phyloP scores from a whole-genome alignment of 2,113 vertebrate genomes.

The Cryptomyrus ogoouensis region DNA sequence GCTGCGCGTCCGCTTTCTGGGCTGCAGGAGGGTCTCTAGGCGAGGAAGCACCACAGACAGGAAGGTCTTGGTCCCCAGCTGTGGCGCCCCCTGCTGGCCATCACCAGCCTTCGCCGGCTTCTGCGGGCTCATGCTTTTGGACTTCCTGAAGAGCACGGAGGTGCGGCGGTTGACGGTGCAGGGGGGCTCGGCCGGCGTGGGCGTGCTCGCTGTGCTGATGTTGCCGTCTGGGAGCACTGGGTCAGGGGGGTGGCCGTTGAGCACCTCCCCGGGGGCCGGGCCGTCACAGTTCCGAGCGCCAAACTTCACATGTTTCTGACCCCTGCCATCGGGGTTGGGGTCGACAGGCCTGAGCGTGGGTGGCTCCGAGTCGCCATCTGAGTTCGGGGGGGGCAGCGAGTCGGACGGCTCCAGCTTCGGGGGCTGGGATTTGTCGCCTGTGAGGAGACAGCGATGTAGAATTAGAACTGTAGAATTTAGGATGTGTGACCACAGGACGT shows the following conservation, averaged over 20 bases:
- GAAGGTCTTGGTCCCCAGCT: slow-evolving; percentile 93
- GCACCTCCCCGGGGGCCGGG: slow-evolving; percentile 69
- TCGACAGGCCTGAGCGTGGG: slow-evolving; percentile 75
- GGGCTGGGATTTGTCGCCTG: slow-evolving; percentile 77
- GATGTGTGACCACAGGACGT: not conserved
- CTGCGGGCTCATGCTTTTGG: slow-evolving; percentile 92
- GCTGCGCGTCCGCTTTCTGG: slow-evolving; percentile 86
- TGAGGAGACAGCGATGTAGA: slow-evolving; percentile 41
- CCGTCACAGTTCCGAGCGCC: slow-evolving; percentile 72
- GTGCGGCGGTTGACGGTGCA: slow-evolving; percentile 78
- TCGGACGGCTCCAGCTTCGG: slow-evolving; percentile 83
- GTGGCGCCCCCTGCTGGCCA: slow-evolving; percentile 66
- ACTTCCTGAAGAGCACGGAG: slow-evolving; percentile 85
- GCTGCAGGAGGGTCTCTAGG: slow-evolving; percentile 93
- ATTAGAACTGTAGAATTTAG: not conserved
- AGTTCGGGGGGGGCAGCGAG: slow-evolving; percentile 72
- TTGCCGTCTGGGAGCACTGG: slow-evolving; percentile 65
- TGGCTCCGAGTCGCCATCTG: slow-evolving; percentile 74
- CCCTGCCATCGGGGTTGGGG: slow-evolving; percentile 71
- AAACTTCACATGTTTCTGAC: slow-evolving; percentile 74
- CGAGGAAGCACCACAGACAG: slow-evolving; percentile 97
- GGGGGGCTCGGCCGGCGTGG: slow-evolving; percentile 70
- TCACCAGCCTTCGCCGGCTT: slow-evolving; percentile 76
- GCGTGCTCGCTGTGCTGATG: slow-evolving; percentile 70
- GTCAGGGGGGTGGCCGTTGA: slow-evolving; percentile 72